Percentiles rank a stretch among this genome's conserved stretches.
Evolutionary conservation across 2,888 invertebrate species (phyloP).

Genomic region (Xestia rhomboidea): DNA sequence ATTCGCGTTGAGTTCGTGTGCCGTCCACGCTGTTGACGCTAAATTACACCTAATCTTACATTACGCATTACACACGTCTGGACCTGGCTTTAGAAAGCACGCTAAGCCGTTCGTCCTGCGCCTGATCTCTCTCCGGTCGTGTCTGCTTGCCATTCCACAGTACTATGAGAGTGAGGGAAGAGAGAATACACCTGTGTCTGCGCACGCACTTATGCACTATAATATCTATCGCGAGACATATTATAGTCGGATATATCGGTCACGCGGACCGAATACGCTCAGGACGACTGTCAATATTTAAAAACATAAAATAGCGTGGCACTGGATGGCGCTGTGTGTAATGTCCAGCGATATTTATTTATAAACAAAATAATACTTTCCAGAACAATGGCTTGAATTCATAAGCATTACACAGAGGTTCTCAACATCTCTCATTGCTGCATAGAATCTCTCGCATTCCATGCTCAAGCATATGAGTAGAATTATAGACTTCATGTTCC

Average conservation of each 20-base stretch:
- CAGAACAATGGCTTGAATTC: background rate
- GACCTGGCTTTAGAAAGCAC: too few species aligned
- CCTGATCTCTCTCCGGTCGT: background rate
- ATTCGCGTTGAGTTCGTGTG: too few species aligned
- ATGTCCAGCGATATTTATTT: too few species aligned
- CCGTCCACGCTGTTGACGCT: too few species aligned
- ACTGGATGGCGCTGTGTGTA: too few species aligned
- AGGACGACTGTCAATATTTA: background rate
- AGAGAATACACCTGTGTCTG: background rate
- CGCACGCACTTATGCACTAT: background rate
- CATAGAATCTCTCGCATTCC: constrained; percentile 1
- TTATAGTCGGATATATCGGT: background rate
- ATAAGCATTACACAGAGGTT: background rate
- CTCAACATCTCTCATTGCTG: constrained; percentile 1
- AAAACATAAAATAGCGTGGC: constrained; percentile 1
- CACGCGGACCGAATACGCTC: background rate
- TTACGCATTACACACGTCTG: too few species aligned
- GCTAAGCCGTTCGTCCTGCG: too few species aligned
- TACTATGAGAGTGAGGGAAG: background rate
- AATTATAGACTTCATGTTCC: too few species aligned
- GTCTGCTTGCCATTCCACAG: background rate
- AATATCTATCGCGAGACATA: background rate
- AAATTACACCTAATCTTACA: too few species aligned
- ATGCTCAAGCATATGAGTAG: background rate
- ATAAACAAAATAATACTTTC: background rate